A percentile compares a stretch with the other conserved stretches of the same genome.
Evolutionary conservation across 2,113 vertebrate species (phyloP).

Genomic region (Phaethornis superciliosus): DNA sequence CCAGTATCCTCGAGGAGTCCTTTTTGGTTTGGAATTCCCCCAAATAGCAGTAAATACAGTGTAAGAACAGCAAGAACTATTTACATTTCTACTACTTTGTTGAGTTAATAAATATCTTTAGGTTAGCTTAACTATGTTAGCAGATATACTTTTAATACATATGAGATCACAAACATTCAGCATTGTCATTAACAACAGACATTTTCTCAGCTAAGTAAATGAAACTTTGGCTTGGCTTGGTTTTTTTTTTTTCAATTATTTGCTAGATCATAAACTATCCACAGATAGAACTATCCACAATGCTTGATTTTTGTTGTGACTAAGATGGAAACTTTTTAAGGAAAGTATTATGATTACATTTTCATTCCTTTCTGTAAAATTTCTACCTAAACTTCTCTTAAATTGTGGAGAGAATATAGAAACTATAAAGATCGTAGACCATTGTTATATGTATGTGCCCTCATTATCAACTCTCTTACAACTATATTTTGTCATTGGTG

Average conservation of each 20-base stretch:
- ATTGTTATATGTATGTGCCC: not conserved
- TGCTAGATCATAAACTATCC: not conserved
- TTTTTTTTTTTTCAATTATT: not conserved
- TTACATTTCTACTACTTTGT: not conserved
- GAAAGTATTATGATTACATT: not conserved
- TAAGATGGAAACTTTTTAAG: not conserved
- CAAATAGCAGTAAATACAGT: not conserved
- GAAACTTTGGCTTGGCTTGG: not conserved
- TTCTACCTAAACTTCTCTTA: not conserved
- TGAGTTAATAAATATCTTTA: not conserved
- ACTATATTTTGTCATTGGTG: not conserved
- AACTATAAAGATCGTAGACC: not conserved
- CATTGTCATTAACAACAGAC: not conserved
- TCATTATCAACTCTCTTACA: not conserved
- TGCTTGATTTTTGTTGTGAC: not conserved
- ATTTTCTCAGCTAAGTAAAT: not conserved
- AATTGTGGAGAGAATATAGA: not conserved
- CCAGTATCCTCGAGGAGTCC: not conserved
- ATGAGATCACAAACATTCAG: not conserved
- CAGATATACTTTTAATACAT: not conserved
- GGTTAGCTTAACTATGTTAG: not conserved
- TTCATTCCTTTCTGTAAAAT: not conserved
- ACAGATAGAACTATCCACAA: not conserved
- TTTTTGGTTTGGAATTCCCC: not conserved
- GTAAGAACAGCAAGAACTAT: not conserved